Evolutionary conservation across 2,113 vertebrate species (phyloP).

Genomic region (Phodopus roborovskii): DNA sequence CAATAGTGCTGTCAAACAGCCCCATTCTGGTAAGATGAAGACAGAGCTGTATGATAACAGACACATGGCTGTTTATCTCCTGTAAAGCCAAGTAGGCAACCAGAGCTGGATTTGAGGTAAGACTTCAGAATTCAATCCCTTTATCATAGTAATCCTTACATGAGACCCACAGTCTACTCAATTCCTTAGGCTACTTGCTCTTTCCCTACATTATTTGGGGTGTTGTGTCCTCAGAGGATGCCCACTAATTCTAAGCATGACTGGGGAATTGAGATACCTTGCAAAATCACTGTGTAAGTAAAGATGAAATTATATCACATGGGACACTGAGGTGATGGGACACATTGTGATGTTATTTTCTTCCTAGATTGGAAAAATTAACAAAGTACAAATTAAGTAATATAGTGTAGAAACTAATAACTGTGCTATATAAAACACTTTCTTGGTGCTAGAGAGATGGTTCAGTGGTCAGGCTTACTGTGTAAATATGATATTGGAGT

Average conservation of each 20-base stretch:
- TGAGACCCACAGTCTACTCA: not conserved
- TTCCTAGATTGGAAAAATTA: not conserved
- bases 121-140: not conserved
- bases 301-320: not conserved
- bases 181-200: not conserved
- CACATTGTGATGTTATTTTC: not conserved
- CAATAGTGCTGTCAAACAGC: slow-evolving; percentile 45
- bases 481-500: not conserved
- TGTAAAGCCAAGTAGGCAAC: slow-evolving; percentile 19
- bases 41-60: not conserved
- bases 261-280: rapidly evolving
- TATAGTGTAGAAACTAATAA: not conserved
- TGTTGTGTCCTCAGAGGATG: not conserved
- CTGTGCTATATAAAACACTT: not conserved
- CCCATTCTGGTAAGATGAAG: slow-evolving; percentile 50
- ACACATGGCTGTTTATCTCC: slow-evolving; percentile 29
- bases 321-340: not conserved
- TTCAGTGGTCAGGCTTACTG: not conserved
- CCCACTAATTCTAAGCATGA: not conserved
- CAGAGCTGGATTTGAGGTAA: slow-evolving; percentile 32
- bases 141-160: not conserved
- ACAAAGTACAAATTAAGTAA: slow-evolving; percentile 7
- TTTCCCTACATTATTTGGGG: not conserved
- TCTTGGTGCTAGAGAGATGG: not conserved
- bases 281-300: not conserved